These are phyloP conservation scores for Patella depressa DNA, from an alignment of 2,888 invertebrate species.

Conservation along the genomic window DNA sequence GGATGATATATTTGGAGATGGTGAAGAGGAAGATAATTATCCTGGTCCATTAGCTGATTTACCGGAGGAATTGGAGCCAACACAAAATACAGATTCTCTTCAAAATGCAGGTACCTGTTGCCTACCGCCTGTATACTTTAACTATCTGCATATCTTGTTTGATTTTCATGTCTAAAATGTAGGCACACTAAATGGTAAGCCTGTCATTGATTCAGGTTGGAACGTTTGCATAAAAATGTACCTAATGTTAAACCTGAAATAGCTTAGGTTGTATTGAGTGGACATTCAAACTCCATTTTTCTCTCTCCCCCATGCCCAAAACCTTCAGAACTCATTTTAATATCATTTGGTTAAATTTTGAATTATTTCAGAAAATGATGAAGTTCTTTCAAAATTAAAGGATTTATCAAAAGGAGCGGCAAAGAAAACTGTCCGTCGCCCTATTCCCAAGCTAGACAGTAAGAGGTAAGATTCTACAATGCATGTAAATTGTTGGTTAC, in stretches of 20 bases:
- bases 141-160: too few species aligned
- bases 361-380: conserved; percentile 52
- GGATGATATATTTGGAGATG: conserved; percentile 63
- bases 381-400: conserved; percentile 60
- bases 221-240: too few species aligned
- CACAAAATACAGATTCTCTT: conserved; percentile 29
- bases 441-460: conserved; percentile 67
- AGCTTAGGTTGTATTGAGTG: too few species aligned
- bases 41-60: conserved; percentile 51
- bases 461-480: conserved; percentile 50
- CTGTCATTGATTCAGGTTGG: too few species aligned
- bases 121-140: too few species aligned
- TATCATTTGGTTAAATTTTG: background rate
- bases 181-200: too few species aligned
- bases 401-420: conserved; percentile 65
- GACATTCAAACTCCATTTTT: too few species aligned
- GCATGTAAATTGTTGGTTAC: too few species aligned
- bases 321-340: background rate
- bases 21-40: conserved; percentile 48
- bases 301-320: too few species aligned
- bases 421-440: conserved; percentile 60
- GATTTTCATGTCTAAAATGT: too few species aligned
- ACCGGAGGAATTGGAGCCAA: conserved; percentile 41
- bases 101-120: conserved; percentile 18
- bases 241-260: too few species aligned